Evolutionary conservation across 2,888 invertebrate species (phyloP).

Genomic region (Clostera curtula): DNA sequence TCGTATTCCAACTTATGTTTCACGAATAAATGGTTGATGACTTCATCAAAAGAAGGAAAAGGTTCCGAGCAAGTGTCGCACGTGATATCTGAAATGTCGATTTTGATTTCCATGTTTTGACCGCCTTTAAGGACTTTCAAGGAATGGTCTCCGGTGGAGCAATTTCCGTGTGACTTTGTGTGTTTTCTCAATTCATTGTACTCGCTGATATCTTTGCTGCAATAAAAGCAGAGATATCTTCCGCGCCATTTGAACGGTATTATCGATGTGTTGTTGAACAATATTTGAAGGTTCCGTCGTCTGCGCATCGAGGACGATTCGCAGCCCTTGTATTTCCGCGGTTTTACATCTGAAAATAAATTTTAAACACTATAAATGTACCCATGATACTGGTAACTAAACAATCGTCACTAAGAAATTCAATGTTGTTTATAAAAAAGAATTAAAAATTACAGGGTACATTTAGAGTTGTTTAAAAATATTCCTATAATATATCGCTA

Average conservation of each 20-base stretch:
- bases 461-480: constrained; percentile 37
- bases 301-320: constrained; percentile 61
- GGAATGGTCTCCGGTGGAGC: constrained; percentile 55
- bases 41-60: constrained; percentile 34
- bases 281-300: constrained; percentile 53
- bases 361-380: constrained; percentile 64
- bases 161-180: constrained; percentile 53
- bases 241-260: constrained; percentile 70
- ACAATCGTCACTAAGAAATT: constrained; percentile 11
- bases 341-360: constrained; percentile 59
- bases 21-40: constrained; percentile 41
- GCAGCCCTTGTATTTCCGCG: constrained; percentile 47
- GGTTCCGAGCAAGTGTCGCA: constrained; percentile 50
- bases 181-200: constrained; percentile 50
- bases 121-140: constrained; percentile 60
- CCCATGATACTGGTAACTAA: constrained; percentile 25
- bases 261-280: constrained; percentile 62
- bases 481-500: too few species aligned
- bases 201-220: constrained; percentile 52
- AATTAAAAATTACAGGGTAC: constrained; percentile 34
- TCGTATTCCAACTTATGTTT: constrained; percentile 56
- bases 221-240: constrained; percentile 63
- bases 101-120: constrained; percentile 64
- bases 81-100: constrained; percentile 52
- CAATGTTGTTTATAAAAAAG: constrained; percentile 18